Evolutionary conservation across 2,113 vertebrate genomes (phyloP).

Genomic region (Prinia subflava): DNA sequence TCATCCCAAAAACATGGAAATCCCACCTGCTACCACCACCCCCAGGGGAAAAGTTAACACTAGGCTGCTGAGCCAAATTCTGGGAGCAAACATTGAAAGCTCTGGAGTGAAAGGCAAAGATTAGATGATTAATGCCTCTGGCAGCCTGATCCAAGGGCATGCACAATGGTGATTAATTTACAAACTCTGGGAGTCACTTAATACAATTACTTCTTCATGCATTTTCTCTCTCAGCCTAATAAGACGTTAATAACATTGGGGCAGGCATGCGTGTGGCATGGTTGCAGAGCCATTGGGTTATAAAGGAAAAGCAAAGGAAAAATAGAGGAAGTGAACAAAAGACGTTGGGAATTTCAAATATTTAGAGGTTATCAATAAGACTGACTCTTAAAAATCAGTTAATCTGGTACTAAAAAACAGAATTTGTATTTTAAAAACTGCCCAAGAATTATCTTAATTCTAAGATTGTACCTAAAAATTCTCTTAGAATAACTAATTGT

Average conservation of each 20-base stretch:
- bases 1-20: background rate
- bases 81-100: background rate
- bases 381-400: background rate
- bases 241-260: slow-evolving; percentile 53
- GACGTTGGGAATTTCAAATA: background rate
- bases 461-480: background rate
- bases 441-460: background rate
- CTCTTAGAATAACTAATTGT: background rate
- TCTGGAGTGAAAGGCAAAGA: slow-evolving; percentile 59
- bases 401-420: background rate
- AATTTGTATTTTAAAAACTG: background rate
- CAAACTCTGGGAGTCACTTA: slow-evolving; percentile 60
- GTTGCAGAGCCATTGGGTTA: background rate
- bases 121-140: slow-evolving; percentile 65
- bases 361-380: background rate
- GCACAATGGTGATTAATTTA: slow-evolving; percentile 71
- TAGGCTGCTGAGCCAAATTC: slow-evolving; percentile 21
- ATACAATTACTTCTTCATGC: slow-evolving; percentile 67
- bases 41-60: background rate
- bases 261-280: background rate
- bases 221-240: slow-evolving; percentile 59
- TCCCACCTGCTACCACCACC: background rate
- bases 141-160: slow-evolving; percentile 58
- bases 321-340: background rate
- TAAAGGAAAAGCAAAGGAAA: background rate